Base-by-base conservation (phyloP, 2,113 vertebrate genomes). In the Fulmarus glacialis region DNA sequence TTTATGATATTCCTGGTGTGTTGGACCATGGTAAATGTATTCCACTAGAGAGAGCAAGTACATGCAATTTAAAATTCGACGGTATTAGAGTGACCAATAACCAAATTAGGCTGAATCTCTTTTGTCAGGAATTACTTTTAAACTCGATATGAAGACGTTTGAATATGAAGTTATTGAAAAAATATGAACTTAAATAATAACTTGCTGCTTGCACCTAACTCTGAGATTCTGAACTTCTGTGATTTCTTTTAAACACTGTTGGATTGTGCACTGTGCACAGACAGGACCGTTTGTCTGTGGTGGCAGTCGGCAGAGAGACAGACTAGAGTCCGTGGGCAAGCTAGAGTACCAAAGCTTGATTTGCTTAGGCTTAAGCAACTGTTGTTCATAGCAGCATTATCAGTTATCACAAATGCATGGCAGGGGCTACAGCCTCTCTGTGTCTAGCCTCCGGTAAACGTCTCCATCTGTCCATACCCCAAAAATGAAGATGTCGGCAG, bases 301-400 rank as follows among this genome's bases (percentile, higher is more conserved):
- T 22, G 80, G 40, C 1, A 0, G 34, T 29, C 6, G 2, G 40
- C 21, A 38, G 34, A 68, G 63, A 36, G 5, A n/a, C 19, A 40
- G 56, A 34, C 29, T n/a, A 13, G 40, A 75, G 52, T 47, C n/a
- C 12, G 8, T 38, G 50, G 45, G 7, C 36, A 79, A 52, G 59
- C 29, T 52, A 20, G 36, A 27, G 36, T 34, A 48, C 9, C 23
- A 42, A 42, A 52, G 22, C 17, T 52, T 42, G 36, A 42, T 56
- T 56, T 73, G 23, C 50, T 56, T 48, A 9, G 24, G n/a, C 60
- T n/a, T 53, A 38, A 53, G 48, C 9, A 45, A 36, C 59, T 64
- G 19, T 42, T 83, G 19, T 50, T 43, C 24, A 21, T 48, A 48
- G 42, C 5, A 2, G 29, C 23, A 29, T n/a, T 75, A 34, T 56